Conservation (phyloP, 1,140 invertebrate species). For the Psix sp. region DNA sequence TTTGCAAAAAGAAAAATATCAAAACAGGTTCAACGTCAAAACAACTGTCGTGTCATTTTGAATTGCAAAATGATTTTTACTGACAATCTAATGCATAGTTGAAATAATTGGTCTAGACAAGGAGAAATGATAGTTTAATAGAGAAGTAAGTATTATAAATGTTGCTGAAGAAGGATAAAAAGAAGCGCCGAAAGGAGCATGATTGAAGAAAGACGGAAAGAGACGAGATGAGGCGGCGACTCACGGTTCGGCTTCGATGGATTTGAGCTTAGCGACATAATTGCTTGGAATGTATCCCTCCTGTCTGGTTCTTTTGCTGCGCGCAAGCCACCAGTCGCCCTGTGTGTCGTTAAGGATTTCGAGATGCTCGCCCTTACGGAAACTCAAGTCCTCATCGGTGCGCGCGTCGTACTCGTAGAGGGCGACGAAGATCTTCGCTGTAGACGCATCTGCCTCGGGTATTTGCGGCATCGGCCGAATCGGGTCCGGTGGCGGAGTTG, state of each 20-base stretch:
- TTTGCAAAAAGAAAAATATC: too few species aligned
- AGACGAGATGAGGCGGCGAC: slow-evolving; percentile 71
- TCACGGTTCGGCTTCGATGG: slow-evolving; percentile 99
- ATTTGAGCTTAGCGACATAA: slow-evolving; percentile 99
- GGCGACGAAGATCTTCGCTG: slow-evolving; percentile 95
- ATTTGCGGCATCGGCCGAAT: slow-evolving; percentile 81
- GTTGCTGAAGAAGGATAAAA: too few species aligned
- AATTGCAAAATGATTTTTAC: too few species aligned
- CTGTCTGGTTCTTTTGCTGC: slow-evolving; percentile 94
- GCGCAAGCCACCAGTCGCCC: slow-evolving; percentile 99
- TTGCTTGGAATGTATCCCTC: slow-evolving; percentile 99
- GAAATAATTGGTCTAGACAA: too few species aligned
- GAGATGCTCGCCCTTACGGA: slow-evolving; percentile 98
- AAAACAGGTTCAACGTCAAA: too few species aligned
- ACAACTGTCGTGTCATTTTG: too few species aligned
- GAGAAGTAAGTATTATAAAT: too few species aligned
- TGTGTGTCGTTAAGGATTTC: slow-evolving; percentile 99
- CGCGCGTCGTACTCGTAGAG: slow-evolving; percentile 99
- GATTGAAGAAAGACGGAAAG: neutral
- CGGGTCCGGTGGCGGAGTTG: slow-evolving; percentile 82
- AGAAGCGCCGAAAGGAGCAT: too few species aligned
- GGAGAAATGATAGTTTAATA: too few species aligned
- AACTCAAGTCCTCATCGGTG: slow-evolving; percentile 98
- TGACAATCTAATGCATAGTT: too few species aligned
- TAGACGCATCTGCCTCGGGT: slow-evolving; percentile 80